phyloP scores from a whole-genome alignment of 2,888 invertebrate species.

The Rugalucina vietnamica region DNA sequence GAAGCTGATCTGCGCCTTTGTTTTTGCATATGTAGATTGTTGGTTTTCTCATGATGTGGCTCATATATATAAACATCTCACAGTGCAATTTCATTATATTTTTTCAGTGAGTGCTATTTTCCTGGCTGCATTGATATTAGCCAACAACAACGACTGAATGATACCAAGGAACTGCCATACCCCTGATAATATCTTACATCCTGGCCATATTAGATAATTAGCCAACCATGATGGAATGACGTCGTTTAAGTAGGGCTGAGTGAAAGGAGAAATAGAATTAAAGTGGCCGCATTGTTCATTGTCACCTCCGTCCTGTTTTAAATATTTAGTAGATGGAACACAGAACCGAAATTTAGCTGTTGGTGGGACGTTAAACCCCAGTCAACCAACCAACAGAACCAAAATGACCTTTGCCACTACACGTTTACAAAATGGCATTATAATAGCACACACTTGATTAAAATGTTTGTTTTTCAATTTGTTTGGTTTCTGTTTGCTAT shows the following conservation, averaged over 20 bases:
- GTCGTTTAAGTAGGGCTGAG: neutral
- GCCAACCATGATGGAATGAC: neutral
- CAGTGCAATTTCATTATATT: neutral
- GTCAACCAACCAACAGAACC: neutral
- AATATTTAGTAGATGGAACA: neutral
- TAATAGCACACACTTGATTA: no score
- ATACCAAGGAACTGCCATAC: neutral
- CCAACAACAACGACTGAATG: neutral
- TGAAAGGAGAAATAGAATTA: neutral
- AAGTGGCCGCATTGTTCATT: neutral
- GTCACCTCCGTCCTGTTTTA: neutral
- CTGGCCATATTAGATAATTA: neutral
- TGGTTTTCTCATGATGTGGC: neutral
- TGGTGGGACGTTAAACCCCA: neutral
- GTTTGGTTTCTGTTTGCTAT: neutral
- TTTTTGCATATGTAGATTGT: neutral
- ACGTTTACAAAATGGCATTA: no score
- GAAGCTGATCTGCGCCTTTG: neutral
- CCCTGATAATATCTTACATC: neutral
- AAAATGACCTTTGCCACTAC: no score
- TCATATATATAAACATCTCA: neutral
- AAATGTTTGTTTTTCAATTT: no score
- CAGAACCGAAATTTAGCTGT: no score
- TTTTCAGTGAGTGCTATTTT: neutral
- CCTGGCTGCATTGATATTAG: neutral